Evolutionary conservation across 2,888 invertebrate species (phyloP), one percentile per base, ranked within the genome.

Genomic region (Trichopoda pennipes): DNA sequence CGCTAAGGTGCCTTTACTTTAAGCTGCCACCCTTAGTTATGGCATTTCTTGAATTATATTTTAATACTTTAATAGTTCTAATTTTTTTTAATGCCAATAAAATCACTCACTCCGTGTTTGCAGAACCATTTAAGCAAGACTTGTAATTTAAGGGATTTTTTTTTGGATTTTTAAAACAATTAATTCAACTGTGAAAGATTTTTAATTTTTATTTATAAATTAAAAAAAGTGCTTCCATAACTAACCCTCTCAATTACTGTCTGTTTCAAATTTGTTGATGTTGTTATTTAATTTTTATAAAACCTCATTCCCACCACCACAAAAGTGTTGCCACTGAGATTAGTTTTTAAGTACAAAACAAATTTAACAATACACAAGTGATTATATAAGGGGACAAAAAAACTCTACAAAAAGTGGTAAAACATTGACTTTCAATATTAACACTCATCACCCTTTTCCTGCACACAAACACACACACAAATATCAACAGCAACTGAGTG

Each of bases 301-400:
- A 55, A n/a, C 42, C 63, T 16, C 61, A 51, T 66, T 72, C 66
- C 32, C 72, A 73, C 69, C 69, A 44, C 73, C 77, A 77, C 83
- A 84, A 85, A 73, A 85, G 74, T 82, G 83, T 81, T 82, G 75
- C 74, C 85, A 82, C 64, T 60, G 78, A 83, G 86, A 87, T 85
- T 85, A 85, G 80, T 84, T 84, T 84, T 38, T 63, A 70, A 78
- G 72, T 44, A 76, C 70, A 82, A 85, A 81, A 81, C 77, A 81
- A 77, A 84, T 81, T 81, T 84, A 73, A 84, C 55, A 74, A 75
- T 60, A 53, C 68, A 74, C 74, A 66, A 69, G 63, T 70, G 56
- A 14, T 61, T 64, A 56, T 53, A 51, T 32, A 55, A 60, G 12
- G 12, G 2, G 8, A 32, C 4, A 8, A 35, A 70, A 55, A 55